Base-by-base conservation (phyloP, 23 tunicate genomes). In the Oikopleura albicans region DNA sequence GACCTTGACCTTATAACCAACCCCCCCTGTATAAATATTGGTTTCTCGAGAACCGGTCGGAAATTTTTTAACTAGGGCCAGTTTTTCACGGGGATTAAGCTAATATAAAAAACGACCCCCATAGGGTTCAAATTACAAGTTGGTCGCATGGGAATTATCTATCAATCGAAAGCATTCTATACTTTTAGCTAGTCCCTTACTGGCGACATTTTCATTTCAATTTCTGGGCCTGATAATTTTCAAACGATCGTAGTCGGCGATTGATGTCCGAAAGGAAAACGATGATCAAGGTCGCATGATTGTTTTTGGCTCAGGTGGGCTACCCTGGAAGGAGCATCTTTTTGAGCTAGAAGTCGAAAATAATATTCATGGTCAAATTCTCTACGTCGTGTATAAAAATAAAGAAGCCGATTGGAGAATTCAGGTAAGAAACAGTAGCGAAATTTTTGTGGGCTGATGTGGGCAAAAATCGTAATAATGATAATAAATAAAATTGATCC, bases 251-350 rank as follows among this genome's bases (percentile, higher is more conserved):
- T 56, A 86, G 88, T 75, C 85, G 66, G 88, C 88, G 40, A 28
- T 66, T 83, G 66, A 86, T 38, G 57, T 85, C 88, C 84, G 89
- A 86, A 16, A 75, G 88, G 88, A 88, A 87, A 4, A 66, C 88
- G 31, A 75, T 63, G 41, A 87, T 87, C 40, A 83, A 57, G 40
- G 76, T 66, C 0, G 88, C 38, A 40, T 92, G 94, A 83, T 71
- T 31, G 33, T 12, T 12, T 29, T 71, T 2, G 31, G 35, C 79
- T 12, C 27, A 2, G 79, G 79, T 12, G 79, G 79, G 2, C 29
- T 71, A 4, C 97, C 97, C 1, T 92, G 97, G 97, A 92, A 92
- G 84, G 91, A 84, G 1, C 97, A 92, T 83, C 79, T 92, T 76
- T 92, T 87, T 83, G 63, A 76, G 0, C 39, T 91, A 40, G 97